Evolutionary conservation across 2,797 vertebrate genomes (phyloP).

Genomic region (Acrossocheilus wenchowensis): DNA sequence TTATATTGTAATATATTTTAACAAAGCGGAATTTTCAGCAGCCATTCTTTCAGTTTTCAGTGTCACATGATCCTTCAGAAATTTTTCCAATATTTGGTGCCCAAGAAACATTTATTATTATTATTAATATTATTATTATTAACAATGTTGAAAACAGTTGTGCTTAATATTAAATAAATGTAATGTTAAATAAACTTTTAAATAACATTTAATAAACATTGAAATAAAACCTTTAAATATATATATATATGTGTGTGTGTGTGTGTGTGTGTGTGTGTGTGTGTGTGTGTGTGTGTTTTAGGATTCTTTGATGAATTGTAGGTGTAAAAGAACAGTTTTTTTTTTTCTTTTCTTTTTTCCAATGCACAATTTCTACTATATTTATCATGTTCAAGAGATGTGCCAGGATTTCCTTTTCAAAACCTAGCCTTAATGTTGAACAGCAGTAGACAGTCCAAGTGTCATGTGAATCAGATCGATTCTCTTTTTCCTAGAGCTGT

Average conservation of each 20-base stretch:
- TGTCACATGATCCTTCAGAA: background rate
- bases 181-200: too few relatives aligned
- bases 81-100: background rate
- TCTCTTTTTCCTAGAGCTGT: background rate
- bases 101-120: too few relatives aligned
- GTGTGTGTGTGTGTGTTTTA: too few relatives aligned
- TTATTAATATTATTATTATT: too few relatives aligned
- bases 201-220: too few relatives aligned
- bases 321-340: too few relatives aligned
- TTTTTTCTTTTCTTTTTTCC: background rate
- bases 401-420: background rate
- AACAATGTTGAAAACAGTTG: background rate
- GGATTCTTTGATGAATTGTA: too few relatives aligned
- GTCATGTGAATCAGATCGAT: slow-evolving; percentile 16
- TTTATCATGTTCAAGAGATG: background rate
- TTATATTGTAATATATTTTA: background rate
- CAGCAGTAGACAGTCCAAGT: slow-evolving; percentile 18
- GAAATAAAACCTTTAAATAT: too few relatives aligned
- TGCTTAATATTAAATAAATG: too few relatives aligned
- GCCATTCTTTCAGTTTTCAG: background rate
- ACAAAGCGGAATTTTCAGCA: background rate
- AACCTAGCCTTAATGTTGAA: slow-evolving; percentile 4
- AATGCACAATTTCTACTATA: background rate
- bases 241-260: too few relatives aligned
- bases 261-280: too few relatives aligned